A percentile compares a stretch with the other conserved stretches of the same genome.
These are phyloP conservation scores for Idaea aversata DNA, from an alignment of 2,888 invertebrate species.

Conservation along the genomic window DNA sequence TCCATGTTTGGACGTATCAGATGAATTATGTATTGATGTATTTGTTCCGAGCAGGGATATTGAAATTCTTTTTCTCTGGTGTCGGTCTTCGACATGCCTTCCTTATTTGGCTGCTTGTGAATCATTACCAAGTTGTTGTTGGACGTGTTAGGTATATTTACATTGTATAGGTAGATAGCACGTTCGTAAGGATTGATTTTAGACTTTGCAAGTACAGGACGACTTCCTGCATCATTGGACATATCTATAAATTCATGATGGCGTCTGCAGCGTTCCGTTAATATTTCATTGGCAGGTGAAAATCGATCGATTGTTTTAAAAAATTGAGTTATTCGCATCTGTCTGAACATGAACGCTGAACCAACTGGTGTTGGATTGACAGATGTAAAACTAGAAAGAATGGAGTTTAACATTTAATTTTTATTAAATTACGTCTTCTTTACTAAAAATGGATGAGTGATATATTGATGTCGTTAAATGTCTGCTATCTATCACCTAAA, in stretches of 20 bases:
- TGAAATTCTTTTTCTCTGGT: conserved; percentile 48
- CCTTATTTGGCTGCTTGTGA: conserved; percentile 57
- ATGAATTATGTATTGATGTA: conserved; percentile 56
- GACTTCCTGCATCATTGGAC: not conserved
- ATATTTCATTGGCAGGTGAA: not conserved
- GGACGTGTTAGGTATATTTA: conserved; percentile 34
- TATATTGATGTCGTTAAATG: not conserved
- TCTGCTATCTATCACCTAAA: not conserved
- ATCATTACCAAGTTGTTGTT: conserved; percentile 51
- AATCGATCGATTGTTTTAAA: not conserved
- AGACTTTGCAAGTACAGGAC: conserved; percentile 12
- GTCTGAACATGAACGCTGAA: not conserved
- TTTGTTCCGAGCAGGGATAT: conserved; percentile 40
- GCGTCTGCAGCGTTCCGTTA: conserved; percentile 1
- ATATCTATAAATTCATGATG: not conserved
- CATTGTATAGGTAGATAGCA: conserved; percentile 22
- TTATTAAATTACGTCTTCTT: not conserved
- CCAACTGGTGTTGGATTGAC: not conserved
- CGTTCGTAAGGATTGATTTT: conserved; percentile 15
- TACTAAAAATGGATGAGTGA: not conserved
- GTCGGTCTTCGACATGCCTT: conserved; percentile 38
- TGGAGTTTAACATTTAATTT: not conserved
- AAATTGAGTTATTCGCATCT: not conserved
- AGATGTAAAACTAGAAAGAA: not conserved
- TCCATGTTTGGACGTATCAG: conserved; percentile 51